Base-by-base conservation (phyloP, 2,888 invertebrate genomes). In the Steromphala cineraria region DNA sequence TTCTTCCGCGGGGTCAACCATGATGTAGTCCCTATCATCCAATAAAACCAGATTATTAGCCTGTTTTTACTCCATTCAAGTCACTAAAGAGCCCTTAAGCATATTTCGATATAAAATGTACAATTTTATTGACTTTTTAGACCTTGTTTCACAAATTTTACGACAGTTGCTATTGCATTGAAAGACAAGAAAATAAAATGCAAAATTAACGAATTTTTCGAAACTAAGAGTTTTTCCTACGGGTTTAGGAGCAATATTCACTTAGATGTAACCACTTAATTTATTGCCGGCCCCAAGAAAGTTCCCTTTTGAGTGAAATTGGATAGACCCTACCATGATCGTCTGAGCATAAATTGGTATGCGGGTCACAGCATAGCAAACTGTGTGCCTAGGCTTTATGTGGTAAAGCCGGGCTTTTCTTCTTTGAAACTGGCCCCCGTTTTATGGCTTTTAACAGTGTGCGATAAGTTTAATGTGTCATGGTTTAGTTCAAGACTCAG, bases 401-500 rank as follows among this genome's bases (percentile, higher is more conserved):
- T 71, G 40, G 71, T 71, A 71, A 71, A 71, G 71, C 71, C 36
- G 31, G 31, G 71, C 71, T 71, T 71, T 71, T 71, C 71, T 71
- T 71, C 71, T 71, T 71, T 71, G 71, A 71, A 71, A 71, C 71
- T 71, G 71, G 71, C 71, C 71, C n/a, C 71, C 71, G 40, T 71
- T 71, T 71, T 71, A 71, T 71, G 71, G 71, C 71, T 40, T 71
- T 36, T 71, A 40, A 71, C 71, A 71, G 71, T 71, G 71, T 71
- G 71, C 71, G 71, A 71, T 71, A 71, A 31, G 71, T 71, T 71
- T 71, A 71, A 71, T 71, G 71, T 71, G 71, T 71, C 71, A 71
- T 40, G 71, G 71, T 71, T 71, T 71, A 36, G 36, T 71, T 71
- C 71, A 71, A 40, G 71, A 36, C 71, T 17, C 36, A 15, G 19